Base-by-base conservation (phyloP, 2,888 invertebrate genomes). In the Calameuta pallipes region DNA sequence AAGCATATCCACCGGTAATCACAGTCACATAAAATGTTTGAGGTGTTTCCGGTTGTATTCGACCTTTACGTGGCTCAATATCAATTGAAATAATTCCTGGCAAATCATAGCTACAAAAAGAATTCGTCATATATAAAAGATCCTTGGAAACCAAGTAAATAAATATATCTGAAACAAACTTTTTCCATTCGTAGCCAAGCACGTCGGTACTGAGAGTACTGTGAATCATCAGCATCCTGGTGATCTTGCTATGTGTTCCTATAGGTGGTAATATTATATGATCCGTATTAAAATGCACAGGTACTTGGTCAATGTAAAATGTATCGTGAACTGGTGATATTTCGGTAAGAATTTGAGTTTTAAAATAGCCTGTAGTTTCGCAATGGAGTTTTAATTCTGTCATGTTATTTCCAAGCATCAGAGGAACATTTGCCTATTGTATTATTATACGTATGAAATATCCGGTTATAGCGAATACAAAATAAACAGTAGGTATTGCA, bases 171-270 rank as follows among this genome's bases (percentile, higher is more conserved):
- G 3, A 73, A 75, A 30, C 3, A 71, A 34, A 92, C 92, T 83
- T 87, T 82, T 88, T 86, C 92, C 92, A 93, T 34, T 87, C 82
- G 80, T 91, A 93, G 15, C 89, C 88, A 34, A 92, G 84, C 3
- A 90, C 86, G 69, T 90, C 87, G 69, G 86, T 71, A 9, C 75
- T 80, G 11, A 90, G 89, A 74, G 83, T 85, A 83, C 93, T 93
- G 79, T 89, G 88, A 69, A 93, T 87, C 80, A 92, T 91, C 76
- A 93, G 84, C 80, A 93, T 82, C 81, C 85, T 89, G 69, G 90
- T 87, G 3, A 84, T 80, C 41, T 80, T 84, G 76, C 85, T 89
- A 85, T 92, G 90, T 4, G 87, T 87, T 1, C 90, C 84, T 56
- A 92, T 80, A 1, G 87, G 82, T 35, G 89, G 85, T n/a, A 92